Percentiles rank a stretch among this genome's conserved stretches.
These are phyloP conservation scores for Papilio gigon DNA, from an alignment of 2,888 invertebrate species.

Conservation along the genomic window DNA sequence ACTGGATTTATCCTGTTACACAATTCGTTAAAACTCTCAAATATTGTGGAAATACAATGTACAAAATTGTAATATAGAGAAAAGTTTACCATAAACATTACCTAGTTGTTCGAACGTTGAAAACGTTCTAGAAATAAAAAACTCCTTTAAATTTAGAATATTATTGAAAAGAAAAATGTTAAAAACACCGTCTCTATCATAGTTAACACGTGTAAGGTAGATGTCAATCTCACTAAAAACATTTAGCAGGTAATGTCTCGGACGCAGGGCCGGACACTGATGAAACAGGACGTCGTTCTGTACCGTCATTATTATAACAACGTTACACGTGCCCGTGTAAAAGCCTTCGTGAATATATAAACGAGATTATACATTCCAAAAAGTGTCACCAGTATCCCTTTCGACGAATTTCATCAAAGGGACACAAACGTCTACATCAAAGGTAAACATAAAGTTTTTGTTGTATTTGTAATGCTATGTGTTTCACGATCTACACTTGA, in stretches of 20 bases:
- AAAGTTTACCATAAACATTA: no score
- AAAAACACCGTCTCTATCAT: neutral
- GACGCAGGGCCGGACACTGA: slow-evolving; percentile 15
- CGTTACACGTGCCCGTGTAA: slow-evolving; percentile 31
- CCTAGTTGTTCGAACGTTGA: no score
- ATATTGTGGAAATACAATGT: no score
- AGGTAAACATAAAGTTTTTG: neutral
- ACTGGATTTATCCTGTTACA: no score
- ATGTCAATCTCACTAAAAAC: slow-evolving; percentile 24
- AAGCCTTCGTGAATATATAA: slow-evolving; percentile 39
- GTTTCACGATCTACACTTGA: neutral
- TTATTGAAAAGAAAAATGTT: neutral
- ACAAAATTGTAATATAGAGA: no score
- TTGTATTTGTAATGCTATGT: neutral
- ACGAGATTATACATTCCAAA: slow-evolving; percentile 14
- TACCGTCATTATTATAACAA: slow-evolving; percentile 38
- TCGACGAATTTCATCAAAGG: slow-evolving; percentile 13
- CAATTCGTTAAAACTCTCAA: no score
- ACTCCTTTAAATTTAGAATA: no score
- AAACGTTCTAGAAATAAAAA: no score
- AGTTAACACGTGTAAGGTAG: slow-evolving; percentile 11
- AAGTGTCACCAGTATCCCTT: neutral
- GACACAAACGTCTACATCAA: neutral
- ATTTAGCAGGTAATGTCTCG: slow-evolving; percentile 37
- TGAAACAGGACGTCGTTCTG: slow-evolving; percentile 33